Conservation (phyloP, 1,140 invertebrate species). For the Drosophila lacteicornis region DNA sequence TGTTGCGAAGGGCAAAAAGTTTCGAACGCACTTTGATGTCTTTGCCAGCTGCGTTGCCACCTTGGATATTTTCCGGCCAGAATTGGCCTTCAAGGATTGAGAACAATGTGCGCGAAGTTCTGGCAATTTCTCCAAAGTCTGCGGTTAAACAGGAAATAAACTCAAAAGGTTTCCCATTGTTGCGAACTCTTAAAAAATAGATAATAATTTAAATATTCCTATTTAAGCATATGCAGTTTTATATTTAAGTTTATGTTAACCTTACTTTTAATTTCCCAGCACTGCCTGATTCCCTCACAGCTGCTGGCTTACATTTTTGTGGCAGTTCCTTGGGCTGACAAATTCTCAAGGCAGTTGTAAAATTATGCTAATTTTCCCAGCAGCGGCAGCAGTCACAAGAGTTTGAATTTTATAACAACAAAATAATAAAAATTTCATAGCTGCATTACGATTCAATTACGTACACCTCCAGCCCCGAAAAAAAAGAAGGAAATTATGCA, state of each 20-base stretch:
- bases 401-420: conserved; percentile 70
- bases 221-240: no score
- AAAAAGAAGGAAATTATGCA: conserved; percentile 40
- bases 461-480: conserved; percentile 11
- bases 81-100: background rate
- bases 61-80: conserved; percentile 14
- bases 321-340: conserved; percentile 28
- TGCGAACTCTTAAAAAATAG: background rate
- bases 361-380: conserved; percentile 64
- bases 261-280: background rate
- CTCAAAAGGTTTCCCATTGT: no score
- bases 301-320: conserved; percentile 22
- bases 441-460: conserved; percentile 76
- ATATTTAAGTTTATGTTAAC: no score
- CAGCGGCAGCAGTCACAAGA: conserved; percentile 19
- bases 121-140: background rate
- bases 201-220: no score
- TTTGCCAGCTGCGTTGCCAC: conserved; percentile 23
- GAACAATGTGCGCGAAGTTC: background rate
- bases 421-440: conserved; percentile 62
- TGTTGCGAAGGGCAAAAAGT: conserved; percentile 43
- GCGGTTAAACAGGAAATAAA: background rate
- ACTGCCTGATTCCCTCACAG: conserved; percentile 21
- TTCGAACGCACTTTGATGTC: conserved; percentile 63
- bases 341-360: conserved; percentile 71